Base-by-base conservation (phyloP, 2,113 vertebrate genomes). In the Aegotheles bennettii region DNA sequence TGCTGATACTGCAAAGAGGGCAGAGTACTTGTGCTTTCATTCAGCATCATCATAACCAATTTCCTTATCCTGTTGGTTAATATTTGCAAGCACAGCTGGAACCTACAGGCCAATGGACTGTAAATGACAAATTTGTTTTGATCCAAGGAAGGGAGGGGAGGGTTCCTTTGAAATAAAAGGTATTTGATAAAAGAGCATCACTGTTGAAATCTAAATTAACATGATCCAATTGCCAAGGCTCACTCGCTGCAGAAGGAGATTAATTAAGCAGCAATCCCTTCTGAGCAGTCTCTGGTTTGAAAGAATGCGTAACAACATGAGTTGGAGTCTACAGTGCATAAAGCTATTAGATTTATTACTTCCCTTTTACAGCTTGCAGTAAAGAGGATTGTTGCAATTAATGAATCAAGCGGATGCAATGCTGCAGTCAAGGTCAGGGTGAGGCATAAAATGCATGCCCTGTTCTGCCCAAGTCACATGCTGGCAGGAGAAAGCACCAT, bases 271-370 rank as follows among this genome's bases (percentile, higher is more conserved):
- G 48, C 69, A 65, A 0, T 77, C 19, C n/a, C 53, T 86, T 35
- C 54, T 84, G 47, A 70, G 35, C 61, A 50, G 23, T 50, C 20
- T 64, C 64, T 84, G 64, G 69, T 87, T 61, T 84, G 77, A 89
- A 76, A 78, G 42, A 84, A 86, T 80, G 73, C 94, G 60, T 82
- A 90, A 80, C 50, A 69, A 64, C 42, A 21, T 38, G 53, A 89
- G 43, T 57, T 81, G 36, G 38, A 88, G 28, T 75, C 68, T 74
- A 36, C 48, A 61, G 38, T 53, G 45, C 31, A 31, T 89, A 87
- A 94, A 69, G 29, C 61, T 69, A 76, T 94, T 89, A 90, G 29
- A 73, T 89, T 94, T 88, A 87, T 92, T 95, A 31, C 80, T 90
- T 20, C 15, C 25, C 4, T 71, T 90, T 84, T 81, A 88, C 40